phyloP scores from a whole-genome alignment of 2,113 vertebrate species.

The Oreochromis spilurus region DNA sequence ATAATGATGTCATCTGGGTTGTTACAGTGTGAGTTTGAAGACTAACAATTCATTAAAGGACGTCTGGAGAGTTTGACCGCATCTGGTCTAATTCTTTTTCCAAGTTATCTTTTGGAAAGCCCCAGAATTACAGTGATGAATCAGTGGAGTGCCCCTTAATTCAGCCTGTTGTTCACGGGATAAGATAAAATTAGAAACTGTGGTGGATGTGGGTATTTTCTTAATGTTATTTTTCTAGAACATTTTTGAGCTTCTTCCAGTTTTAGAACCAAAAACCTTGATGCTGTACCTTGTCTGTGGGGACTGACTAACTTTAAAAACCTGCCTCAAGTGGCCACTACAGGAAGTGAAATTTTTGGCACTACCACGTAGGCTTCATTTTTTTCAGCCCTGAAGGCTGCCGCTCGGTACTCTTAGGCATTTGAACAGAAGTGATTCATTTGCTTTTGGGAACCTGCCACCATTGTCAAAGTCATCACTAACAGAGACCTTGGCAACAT shows the following conservation, averaged over 20 bases:
- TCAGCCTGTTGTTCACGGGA: not conserved
- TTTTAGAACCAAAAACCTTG: not conserved
- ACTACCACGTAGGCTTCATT: not conserved
- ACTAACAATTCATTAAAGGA: not conserved
- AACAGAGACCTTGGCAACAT: conserved; percentile 4
- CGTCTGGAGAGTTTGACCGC: not conserved
- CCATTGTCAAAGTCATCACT: conserved; percentile 18
- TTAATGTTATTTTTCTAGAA: not conserved
- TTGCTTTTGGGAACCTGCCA: not conserved
- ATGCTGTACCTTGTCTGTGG: not conserved
- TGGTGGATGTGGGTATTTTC: not conserved
- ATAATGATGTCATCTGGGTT: not conserved
- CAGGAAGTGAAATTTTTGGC: not conserved
- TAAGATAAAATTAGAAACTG: not conserved
- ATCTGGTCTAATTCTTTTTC: not conserved
- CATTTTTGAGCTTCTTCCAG: not conserved
- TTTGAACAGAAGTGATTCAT: not conserved
- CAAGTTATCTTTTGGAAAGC: not conserved
- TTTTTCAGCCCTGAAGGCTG: not conserved
- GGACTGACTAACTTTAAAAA: not conserved
- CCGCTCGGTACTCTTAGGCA: not conserved
- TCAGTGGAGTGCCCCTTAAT: not conserved
- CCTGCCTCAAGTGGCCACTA: not conserved
- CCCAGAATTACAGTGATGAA: not conserved
- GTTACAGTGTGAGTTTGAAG: not conserved